Evolutionary conservation across 1,140 invertebrate species (phyloP).

Genomic region (Choristoneura fumiferana): DNA sequence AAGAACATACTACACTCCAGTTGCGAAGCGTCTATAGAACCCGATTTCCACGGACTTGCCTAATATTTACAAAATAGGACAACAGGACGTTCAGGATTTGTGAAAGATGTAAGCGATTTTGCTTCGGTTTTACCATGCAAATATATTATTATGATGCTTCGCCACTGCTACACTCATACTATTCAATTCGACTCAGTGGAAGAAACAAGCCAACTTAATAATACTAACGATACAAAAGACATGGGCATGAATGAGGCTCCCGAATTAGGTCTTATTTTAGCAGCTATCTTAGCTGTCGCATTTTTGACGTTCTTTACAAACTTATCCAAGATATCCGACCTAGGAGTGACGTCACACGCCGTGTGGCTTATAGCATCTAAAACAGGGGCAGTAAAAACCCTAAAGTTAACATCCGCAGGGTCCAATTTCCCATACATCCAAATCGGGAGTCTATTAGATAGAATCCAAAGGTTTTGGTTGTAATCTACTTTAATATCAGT

Average conservation of each 20-base stretch:
- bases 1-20: too few species aligned
- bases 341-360: slow-evolving; percentile 80
- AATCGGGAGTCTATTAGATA: slow-evolving; percentile 84
- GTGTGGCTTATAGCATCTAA: slow-evolving; percentile 84
- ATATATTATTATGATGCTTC: too few species aligned
- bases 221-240: slow-evolving; percentile 31
- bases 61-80: too few species aligned
- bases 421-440: slow-evolving; percentile 85
- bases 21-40: too few species aligned
- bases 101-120: too few species aligned
- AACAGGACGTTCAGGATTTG: too few species aligned
- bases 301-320: slow-evolving; percentile 69
- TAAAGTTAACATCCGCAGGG: slow-evolving; percentile 84
- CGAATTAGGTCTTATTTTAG: slow-evolving; percentile 48
- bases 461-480: slow-evolving; percentile 85
- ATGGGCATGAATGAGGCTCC: slow-evolving; percentile 24
- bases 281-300: slow-evolving; percentile 53
- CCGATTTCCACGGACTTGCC: too few species aligned
- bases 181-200: slow-evolving; percentile 16
- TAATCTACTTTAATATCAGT: slow-evolving; percentile 88
- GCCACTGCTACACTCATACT: too few species aligned
- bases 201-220: slow-evolving; percentile 34
- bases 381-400: slow-evolving; percentile 83
- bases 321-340: slow-evolving; percentile 77
- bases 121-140: too few species aligned